phyloP scores from a whole-genome alignment of 2,797 vertebrate genomes.

The Decapterus maruadsi region DNA sequence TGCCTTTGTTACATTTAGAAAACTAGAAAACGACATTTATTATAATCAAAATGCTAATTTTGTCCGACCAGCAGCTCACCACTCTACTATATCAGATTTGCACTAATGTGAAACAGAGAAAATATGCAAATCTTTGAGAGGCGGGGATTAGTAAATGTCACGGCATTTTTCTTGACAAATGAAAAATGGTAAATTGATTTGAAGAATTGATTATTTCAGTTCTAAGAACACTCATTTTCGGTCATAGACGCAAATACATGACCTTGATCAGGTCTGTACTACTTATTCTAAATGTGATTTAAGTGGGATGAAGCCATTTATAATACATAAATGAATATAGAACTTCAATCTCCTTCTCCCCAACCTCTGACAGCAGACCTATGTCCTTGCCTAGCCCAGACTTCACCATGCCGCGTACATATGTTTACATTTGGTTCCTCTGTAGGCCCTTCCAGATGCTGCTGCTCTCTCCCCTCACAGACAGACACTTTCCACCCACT shows the following conservation, averaged over 20 bases:
- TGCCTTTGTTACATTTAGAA: too few relatives aligned
- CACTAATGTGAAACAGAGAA: background rate
- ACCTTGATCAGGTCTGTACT: background rate
- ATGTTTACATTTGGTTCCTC: slow-evolving; percentile 61
- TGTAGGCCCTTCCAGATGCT: slow-evolving; percentile 72
- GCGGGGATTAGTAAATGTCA: background rate
- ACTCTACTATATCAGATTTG: background rate
- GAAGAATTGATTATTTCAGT: too few relatives aligned
- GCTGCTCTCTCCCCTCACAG: slow-evolving; percentile 51
- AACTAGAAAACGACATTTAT: too few relatives aligned
- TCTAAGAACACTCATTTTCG: background rate
- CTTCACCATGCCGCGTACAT: slow-evolving; percentile 32
- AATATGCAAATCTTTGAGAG: background rate
- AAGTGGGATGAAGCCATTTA: background rate
- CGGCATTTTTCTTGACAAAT: background rate
- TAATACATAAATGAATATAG: background rate
- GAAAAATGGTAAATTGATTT: too few relatives aligned
- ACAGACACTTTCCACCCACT: slow-evolving; percentile 55
- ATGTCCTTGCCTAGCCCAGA: slow-evolving; percentile 4
- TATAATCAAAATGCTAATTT: background rate
- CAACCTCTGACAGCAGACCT: background rate
- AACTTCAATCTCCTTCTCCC: background rate
- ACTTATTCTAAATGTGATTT: background rate
- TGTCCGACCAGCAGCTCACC: background rate
- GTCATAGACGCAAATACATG: background rate